Evolutionary conservation across 2,113 vertebrate species (phyloP), one percentile per base, ranked within the genome.

Genomic region (Lontra canadensis): DNA sequence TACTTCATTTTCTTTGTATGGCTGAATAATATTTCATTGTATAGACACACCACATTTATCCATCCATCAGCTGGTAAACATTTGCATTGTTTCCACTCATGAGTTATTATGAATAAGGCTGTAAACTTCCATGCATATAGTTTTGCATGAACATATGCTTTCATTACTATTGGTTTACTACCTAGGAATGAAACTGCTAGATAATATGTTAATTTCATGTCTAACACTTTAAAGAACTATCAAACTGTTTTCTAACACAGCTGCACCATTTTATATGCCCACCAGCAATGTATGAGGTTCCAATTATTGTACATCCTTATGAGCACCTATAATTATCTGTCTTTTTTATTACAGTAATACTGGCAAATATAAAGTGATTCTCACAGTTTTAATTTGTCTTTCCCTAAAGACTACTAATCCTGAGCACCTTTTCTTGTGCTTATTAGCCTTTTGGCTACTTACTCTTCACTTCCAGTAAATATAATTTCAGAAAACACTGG

Each of bases 401-500:
- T 74, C 9, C 74, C 36, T 52, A 80, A 14, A 76, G 55, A 42
- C 23, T 69, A 73, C 57, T 34, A 59, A 65, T 15, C 6, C 12
- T 88, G 4, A 78, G 11, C 9, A 71, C 89, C 44, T 88, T 90
- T 81, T 93, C 17, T 26, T 23, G 21, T 65, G 29, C n/a, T 96
- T 73, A 78, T 18, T 93, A 6, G 15, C 31, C 42, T 92, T 67
- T 84, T 31, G 63, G 10, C 31, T 39, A 88, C 26, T 80, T 74
- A 92, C 3, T 81, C 8, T 83, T 61, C 7, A 85, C 8, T 63
- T 59, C 11, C 4, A 61, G 13, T 79, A 82, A 73, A 90, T 49
- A 88, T 39, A 86, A 97, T 90, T 90, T 97, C 31, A 80, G 69
- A 87, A 83, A 94, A 84, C 6, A 1, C 3, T 81, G 31, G 13